These are phyloP conservation scores for Gryllus bimaculatus DNA, from an alignment of 1,140 invertebrate genomes.

Conservation along the genomic window DNA sequence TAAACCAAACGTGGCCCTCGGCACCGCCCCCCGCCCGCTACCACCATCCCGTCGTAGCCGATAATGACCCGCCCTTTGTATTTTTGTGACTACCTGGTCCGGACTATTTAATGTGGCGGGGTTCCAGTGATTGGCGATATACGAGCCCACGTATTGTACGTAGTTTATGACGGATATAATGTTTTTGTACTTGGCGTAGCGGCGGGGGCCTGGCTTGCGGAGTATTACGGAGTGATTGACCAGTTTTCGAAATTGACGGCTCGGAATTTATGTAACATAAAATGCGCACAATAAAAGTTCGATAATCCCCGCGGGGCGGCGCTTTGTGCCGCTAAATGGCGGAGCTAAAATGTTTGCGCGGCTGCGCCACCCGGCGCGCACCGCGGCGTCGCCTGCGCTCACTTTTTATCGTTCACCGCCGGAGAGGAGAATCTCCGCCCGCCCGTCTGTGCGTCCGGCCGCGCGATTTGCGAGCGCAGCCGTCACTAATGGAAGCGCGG, in stretches of 20 bases:
- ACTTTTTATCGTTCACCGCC: neutral
- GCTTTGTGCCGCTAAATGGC: neutral
- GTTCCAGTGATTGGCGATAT: neutral
- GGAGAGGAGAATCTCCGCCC: neutral
- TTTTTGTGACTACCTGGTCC: slow-evolving; percentile 3
- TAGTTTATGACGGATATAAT: slow-evolving; percentile 1
- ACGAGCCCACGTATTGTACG: neutral
- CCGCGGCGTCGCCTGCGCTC: neutral
- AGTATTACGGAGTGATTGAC: neutral
- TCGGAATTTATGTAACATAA: slow-evolving; percentile 1
- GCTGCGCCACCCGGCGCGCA: no score
- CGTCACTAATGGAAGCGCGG: no score
- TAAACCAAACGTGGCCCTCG: neutral
- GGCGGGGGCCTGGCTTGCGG: neutral
- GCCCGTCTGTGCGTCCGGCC: no score
- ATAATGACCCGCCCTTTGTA: neutral
- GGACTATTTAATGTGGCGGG: neutral
- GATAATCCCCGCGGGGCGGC: neutral
- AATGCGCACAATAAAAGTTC: neutral
- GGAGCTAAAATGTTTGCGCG: neutral
- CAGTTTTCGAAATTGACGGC: neutral
- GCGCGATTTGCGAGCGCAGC: no score
- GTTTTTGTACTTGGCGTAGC: neutral
- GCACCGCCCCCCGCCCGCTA: no score
- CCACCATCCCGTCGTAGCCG: neutral